Evolutionary conservation across 2,888 invertebrate species (phyloP), one percentile per base, ranked within the genome.

Genomic region (Papilio gigon): DNA sequence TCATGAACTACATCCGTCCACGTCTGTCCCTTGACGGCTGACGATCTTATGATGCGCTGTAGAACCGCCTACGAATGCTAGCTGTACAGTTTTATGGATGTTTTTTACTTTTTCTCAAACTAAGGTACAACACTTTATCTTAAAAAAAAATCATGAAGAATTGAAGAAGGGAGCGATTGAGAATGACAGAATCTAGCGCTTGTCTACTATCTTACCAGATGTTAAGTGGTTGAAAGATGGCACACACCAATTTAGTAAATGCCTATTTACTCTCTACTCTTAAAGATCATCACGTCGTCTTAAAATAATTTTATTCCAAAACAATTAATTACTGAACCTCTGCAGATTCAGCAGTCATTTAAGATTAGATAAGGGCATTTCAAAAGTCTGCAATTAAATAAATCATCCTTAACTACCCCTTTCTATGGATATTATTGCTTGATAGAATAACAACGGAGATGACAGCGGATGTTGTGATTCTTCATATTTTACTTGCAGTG

Each of bases 1-100:
- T 84, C 79, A 91, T 89, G 86, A 86, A 78, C 75, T 80, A 84
- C 84, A 85, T 88, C 89, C 90, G 85, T 80, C 79, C 74, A 75
- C 73, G 74, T 76, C 76, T 76, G 74, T 75, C 72, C 73, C 74
- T 72, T 61, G 56, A 44, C 62, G 75, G 70, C 71, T 67, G 75
- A 72, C 67, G 74, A 72, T 73, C 72, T 74, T 74, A 73, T 75
- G 78, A 79, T 74, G 74, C 71, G 71, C 47, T 58, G 72, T 60
- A 74, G 74, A 78, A 80, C 76, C 80, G 79, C 77, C 77, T 65
- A 70, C 70, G 70, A 60, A 73, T 74, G 66, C 72, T 67, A n/a
- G 65, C 61, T 30, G 68, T 37, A 68, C 66, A 66, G 35, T 63
- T 73, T 53, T 40, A 9, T 61, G 47, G 5, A 30, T 22, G 30